A percentile compares a stretch with the other conserved stretches of the same genome.
Conservation (phyloP, 2,113 vertebrate species). For the Podilymbus podiceps region DNA sequence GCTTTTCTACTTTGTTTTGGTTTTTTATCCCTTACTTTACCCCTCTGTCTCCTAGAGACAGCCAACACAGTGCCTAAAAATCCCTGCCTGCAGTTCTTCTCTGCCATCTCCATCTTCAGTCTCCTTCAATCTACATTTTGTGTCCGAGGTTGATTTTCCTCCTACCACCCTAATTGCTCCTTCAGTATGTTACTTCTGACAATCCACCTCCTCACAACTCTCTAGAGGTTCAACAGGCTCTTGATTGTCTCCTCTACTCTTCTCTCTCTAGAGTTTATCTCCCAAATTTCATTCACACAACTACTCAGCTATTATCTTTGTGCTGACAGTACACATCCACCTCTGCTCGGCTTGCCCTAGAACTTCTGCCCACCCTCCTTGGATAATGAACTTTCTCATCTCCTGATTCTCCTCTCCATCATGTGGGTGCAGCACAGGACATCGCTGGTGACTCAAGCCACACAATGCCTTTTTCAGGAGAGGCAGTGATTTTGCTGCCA, state of each 20-base stretch:
- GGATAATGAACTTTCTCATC: rapidly evolving
- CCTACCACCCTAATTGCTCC: neutral
- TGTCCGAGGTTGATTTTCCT: neutral
- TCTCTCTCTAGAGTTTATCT: neutral
- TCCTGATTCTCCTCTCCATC: neutral
- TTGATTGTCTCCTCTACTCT: neutral
- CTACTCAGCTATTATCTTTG: neutral
- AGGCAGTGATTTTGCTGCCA: neutral
- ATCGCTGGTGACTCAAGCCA: neutral
- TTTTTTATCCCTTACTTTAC: neutral
- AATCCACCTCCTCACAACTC: neutral
- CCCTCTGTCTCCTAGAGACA: neutral
- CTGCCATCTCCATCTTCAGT: neutral
- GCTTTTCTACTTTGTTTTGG: neutral
- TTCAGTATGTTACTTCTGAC: neutral
- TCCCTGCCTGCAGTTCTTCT: neutral
- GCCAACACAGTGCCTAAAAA: neutral
- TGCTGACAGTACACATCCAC: neutral
- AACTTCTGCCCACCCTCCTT: neutral
- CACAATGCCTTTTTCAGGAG: neutral
- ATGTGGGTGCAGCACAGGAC: neutral
- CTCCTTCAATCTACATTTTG: neutral
- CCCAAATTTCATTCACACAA: neutral
- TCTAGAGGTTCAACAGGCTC: neutral
- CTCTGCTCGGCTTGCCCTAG: neutral